A percentile compares a stretch with the other conserved stretches of the same genome.
Conservation (phyloP, 1,140 invertebrate species). For the Homarus americanus region DNA sequence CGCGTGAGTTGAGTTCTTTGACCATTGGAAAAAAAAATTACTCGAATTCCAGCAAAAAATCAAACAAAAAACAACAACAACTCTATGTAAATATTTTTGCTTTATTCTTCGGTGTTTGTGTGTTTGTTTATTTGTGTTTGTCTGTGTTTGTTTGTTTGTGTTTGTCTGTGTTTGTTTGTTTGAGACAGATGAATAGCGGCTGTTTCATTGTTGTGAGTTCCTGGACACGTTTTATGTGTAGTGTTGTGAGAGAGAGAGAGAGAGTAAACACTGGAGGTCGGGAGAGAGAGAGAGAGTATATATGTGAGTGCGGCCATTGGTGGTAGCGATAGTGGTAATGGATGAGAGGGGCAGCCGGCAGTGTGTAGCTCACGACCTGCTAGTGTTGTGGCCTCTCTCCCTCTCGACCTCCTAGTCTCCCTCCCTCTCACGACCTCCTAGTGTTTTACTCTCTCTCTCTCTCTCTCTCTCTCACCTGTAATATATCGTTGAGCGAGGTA, state of each 20-base stretch:
- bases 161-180: not conserved
- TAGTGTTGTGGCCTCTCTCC: not conserved
- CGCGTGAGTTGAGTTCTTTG: no score
- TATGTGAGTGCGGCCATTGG: conserved; percentile 47
- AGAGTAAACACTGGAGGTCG: not conserved
- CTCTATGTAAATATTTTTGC: no score
- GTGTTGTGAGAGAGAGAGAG: conserved; percentile 15
- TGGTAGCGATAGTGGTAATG: conserved; percentile 43
- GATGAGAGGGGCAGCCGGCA: not conserved
- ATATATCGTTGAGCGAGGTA: no score
- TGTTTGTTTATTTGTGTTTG: not conserved
- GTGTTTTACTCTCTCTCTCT: not conserved
- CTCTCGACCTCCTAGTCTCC: not conserved
- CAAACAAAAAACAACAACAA: no score
- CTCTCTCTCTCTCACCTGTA: not conserved
- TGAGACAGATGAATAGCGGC: no score
- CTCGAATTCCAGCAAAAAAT: no score
- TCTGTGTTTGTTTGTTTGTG: not conserved
- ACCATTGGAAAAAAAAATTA: no score
- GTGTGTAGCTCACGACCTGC: not conserved
- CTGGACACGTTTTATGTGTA: no score
- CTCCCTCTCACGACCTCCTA: not conserved
- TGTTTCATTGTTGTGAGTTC: no score
- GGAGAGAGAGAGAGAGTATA: conserved; percentile 18
- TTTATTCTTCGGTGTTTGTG: no score